These are phyloP conservation scores for Saccostrea echinata DNA, from an alignment of 1,140 invertebrate species.

Conservation along the genomic window DNA sequence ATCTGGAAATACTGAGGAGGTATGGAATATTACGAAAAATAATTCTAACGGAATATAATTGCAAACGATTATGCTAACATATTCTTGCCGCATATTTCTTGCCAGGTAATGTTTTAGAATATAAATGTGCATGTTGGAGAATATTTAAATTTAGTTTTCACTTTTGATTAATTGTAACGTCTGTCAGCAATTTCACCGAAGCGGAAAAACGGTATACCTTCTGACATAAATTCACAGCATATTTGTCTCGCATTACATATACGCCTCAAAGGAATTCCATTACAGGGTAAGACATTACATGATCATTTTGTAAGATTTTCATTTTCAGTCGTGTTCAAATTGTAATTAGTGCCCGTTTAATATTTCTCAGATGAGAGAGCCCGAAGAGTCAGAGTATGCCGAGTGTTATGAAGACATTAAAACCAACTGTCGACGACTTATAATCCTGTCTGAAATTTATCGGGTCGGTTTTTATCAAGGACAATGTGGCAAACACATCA, in stretches of 20 bases:
- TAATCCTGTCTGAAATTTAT: neutral
- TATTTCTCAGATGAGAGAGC: neutral
- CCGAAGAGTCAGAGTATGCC: neutral
- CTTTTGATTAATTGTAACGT: neutral
- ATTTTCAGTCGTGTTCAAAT: neutral
- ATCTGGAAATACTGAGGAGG: too few species aligned
- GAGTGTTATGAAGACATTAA: neutral
- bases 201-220: neutral
- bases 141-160: neutral
- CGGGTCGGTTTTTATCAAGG: conserved; percentile 28
- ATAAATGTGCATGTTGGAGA: too few species aligned
- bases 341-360: neutral
- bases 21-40: too few species aligned
- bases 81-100: too few species aligned
- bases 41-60: too few species aligned
- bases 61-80: too few species aligned
- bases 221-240: neutral
- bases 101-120: too few species aligned
- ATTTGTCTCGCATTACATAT: neutral
- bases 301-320: too few species aligned
- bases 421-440: neutral
- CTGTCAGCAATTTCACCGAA: neutral
- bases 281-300: neutral
- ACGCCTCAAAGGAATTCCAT: neutral
- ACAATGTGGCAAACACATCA: neutral